Base-by-base conservation (phyloP, 1,140 invertebrate species). In the Thaumatotibia leucotreta region DNA sequence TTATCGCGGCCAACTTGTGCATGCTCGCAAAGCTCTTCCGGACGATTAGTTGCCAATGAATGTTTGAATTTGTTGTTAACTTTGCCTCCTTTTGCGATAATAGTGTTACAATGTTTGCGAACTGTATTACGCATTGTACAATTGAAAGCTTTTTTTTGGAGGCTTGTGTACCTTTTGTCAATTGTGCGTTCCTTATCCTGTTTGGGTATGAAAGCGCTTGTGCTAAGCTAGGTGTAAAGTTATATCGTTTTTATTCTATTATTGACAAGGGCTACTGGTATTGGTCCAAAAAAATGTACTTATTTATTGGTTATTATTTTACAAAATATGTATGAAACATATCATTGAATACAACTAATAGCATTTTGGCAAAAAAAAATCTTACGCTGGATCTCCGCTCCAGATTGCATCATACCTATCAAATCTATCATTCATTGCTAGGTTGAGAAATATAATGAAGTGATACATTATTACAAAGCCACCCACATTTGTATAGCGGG, bases 41-140 rank as follows among this genome's bases (percentile, higher is more conserved):
- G 77, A 84, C 86, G 86, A 91, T 91, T 91, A 89, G 73, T 63
- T 75, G 49, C 69, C 71, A 81, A 88, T 82, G 76, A 79, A 86
- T 87, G 80, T 89, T 88, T 86, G 77, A 86, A 83, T 87, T 87
- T 91, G 86, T 90, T 87, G 86, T 91, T 88, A 86, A 91, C 77
- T 88, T 88, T 74, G 73, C 79, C 88, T 90, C 84, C 84, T 86
- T 88, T 88, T 84, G 85, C 84, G 85, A 84, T 88, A 90, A 90
- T 87, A 86, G 76, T 70, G 83, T 85, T 88, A 88, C 80, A 86
- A 89, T 89, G 79, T 90, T 89, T 86, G 85, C 73, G 83, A 87
- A 86, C 88, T 88, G 80, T 89, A 89, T 89, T 88, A 89, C 88
- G 80, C 82, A 81, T 89, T 88, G 85, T 88, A 64, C 68, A 74